phyloP scores from a whole-genome alignment of 2,797 vertebrate genomes.

The Microctenopoma steveboyesi region DNA sequence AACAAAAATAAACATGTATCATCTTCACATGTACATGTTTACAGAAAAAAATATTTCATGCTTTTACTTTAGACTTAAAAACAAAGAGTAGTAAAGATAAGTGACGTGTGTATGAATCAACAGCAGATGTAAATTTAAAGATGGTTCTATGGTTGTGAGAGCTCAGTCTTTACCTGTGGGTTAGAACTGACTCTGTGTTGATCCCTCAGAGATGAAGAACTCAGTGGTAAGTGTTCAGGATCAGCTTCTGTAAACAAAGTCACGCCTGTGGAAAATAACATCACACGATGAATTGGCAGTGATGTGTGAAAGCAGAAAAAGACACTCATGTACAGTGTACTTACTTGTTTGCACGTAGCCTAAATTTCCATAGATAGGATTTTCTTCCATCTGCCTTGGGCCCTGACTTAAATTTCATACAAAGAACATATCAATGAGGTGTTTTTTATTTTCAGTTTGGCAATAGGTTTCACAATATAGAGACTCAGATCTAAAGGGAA shows the following conservation, averaged over 20 bases:
- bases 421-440: slow-evolving; percentile 22
- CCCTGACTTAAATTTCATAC: slow-evolving; percentile 46
- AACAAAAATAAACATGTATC: neutral
- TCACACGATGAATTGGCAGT: slow-evolving; percentile 11
- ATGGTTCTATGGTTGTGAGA: neutral
- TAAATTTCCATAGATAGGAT: slow-evolving; percentile 84
- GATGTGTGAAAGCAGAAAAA: neutral
- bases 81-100: neutral
- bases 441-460: neutral
- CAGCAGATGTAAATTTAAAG: neutral
- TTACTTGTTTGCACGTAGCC: slow-evolving; percentile 63
- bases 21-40: neutral
- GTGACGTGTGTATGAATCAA: neutral
- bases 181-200: slow-evolving; percentile 30
- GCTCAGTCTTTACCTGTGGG: slow-evolving; percentile 48
- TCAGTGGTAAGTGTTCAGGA: slow-evolving; percentile 12
- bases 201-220: slow-evolving; percentile 46
- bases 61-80: neutral
- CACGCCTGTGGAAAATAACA: slow-evolving; percentile 25
- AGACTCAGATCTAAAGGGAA: too few relatives aligned
- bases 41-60: too few relatives aligned
- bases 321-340: slow-evolving; percentile 7
- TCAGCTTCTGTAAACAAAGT: slow-evolving; percentile 32
- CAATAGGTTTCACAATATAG: neutral
- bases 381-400: slow-evolving; percentile 79